Conservation (phyloP, 2,113 vertebrate genomes). For the Xenopus laevis region DNA sequence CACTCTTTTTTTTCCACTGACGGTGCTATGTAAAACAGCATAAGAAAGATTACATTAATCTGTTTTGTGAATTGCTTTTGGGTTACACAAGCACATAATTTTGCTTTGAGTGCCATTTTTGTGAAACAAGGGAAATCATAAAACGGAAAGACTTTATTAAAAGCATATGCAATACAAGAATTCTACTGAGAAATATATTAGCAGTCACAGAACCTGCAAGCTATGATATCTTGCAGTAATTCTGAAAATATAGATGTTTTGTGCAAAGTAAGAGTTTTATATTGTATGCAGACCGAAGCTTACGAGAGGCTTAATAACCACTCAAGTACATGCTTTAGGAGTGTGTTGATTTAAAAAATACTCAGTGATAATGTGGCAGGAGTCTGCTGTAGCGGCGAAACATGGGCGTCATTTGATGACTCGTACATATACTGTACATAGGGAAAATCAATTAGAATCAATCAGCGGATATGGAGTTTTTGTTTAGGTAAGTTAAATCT, state of each 20-base stretch:
- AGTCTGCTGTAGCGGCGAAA: background rate
- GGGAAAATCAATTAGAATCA: background rate
- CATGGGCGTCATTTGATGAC: background rate
- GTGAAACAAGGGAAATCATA: conserved; percentile 26
- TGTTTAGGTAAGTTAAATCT: too few relatives aligned
- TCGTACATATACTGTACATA: background rate
- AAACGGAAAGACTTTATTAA: conserved; percentile 30
- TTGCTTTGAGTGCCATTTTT: conserved; percentile 16
- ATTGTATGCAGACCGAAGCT: background rate
- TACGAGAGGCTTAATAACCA: background rate
- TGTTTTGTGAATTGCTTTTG: conserved; percentile 16
- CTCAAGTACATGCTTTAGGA: background rate
- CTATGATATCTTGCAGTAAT: conserved; percentile 10
- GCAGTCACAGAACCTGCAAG: background rate
- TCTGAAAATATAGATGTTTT: conserved; percentile 3
- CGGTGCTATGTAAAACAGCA: background rate
- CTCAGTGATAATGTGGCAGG: background rate
- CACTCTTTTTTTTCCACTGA: background rate
- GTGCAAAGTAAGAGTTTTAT: background rate
- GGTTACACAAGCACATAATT: conserved; percentile 13
- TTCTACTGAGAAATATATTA: background rate
- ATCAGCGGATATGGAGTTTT: too few relatives aligned
- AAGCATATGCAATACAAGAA: conserved; percentile 5
- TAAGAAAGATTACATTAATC: conserved; percentile 5
- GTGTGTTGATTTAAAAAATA: background rate